Evolutionary conservation across 2,113 vertebrate species (phyloP).

Genomic region (Thalassarche chlororhynchos): DNA sequence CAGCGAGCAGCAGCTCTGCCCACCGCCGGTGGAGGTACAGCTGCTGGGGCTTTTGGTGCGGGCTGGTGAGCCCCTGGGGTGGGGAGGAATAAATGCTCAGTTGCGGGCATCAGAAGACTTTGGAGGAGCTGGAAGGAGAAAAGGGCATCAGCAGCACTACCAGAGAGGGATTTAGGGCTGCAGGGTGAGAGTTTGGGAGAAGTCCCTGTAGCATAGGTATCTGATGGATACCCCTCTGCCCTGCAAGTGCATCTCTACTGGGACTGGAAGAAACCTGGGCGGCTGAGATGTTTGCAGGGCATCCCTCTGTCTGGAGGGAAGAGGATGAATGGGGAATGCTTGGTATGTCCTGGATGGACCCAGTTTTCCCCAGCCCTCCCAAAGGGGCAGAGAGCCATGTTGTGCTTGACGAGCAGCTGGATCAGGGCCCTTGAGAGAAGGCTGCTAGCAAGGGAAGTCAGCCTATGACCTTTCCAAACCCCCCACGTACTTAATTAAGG

Average conservation of each 20-base stretch:
- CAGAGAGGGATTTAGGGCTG: not conserved
- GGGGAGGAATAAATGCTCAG: not conserved
- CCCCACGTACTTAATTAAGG: not conserved
- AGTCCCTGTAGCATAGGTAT: not conserved
- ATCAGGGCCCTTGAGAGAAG: not conserved
- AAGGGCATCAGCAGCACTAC: not conserved
- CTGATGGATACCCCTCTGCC: not conserved
- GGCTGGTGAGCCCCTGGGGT: not conserved
- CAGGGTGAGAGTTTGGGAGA: not conserved
- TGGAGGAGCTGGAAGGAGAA: not conserved
- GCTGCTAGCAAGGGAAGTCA: not conserved
- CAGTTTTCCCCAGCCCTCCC: not conserved
- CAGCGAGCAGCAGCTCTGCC: not conserved
- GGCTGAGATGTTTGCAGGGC: not conserved
- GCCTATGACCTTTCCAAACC: not conserved
- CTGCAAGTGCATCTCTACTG: not conserved
- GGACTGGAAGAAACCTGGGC: not conserved
- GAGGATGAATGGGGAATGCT: not conserved
- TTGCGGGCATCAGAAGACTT: fast-evolving
- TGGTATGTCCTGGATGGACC: not conserved
- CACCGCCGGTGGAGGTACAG: not conserved
- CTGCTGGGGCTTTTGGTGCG: not conserved
- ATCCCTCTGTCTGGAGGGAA: not conserved
- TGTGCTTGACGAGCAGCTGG: not conserved
- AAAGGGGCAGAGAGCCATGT: not conserved